Percentiles rank a stretch among this genome's conserved stretches.
phyloP scores from a whole-genome alignment of 2,888 invertebrate genomes.

The Pegoplata infirma region DNA sequence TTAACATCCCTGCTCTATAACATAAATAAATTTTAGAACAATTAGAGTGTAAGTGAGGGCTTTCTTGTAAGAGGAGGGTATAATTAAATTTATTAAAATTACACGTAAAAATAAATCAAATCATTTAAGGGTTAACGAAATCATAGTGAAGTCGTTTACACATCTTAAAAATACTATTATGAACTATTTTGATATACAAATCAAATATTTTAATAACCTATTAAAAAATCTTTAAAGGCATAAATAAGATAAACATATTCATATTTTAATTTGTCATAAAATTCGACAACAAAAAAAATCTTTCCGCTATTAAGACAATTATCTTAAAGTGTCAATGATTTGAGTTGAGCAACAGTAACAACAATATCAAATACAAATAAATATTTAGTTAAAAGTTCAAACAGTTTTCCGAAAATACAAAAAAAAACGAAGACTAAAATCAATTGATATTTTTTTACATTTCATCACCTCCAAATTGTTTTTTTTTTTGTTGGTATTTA shows the following conservation, averaged over 20 bases:
- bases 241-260: constrained; percentile 23
- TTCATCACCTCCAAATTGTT: constrained; percentile 48
- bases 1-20: too few species aligned
- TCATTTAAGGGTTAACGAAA: neutral
- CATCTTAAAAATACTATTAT: too few species aligned
- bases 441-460: constrained; percentile 39
- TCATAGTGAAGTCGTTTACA: neutral
- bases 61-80: too few species aligned
- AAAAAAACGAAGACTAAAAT: constrained; percentile 26
- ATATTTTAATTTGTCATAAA: constrained; percentile 5
- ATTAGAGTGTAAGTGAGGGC: too few species aligned
- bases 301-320: constrained; percentile 33
- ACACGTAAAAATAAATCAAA: too few species aligned
- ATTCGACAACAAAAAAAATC: constrained; percentile 22
- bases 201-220: constrained; percentile 48
- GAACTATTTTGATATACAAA: neutral
- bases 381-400: constrained; percentile 56
- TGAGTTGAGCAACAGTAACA: constrained; percentile 6
- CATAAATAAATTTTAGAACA: too few species aligned
- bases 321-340: constrained; percentile 51
- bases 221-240: constrained; percentile 27
- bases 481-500: constrained; percentile 25
- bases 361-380: constrained; percentile 30
- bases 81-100: too few species aligned
- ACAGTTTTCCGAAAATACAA: constrained; percentile 31